Evolutionary conservation across 1,140 invertebrate genomes (phyloP), one percentile per base, ranked within the genome.

Genomic region (Oreohelix idahoensis): DNA sequence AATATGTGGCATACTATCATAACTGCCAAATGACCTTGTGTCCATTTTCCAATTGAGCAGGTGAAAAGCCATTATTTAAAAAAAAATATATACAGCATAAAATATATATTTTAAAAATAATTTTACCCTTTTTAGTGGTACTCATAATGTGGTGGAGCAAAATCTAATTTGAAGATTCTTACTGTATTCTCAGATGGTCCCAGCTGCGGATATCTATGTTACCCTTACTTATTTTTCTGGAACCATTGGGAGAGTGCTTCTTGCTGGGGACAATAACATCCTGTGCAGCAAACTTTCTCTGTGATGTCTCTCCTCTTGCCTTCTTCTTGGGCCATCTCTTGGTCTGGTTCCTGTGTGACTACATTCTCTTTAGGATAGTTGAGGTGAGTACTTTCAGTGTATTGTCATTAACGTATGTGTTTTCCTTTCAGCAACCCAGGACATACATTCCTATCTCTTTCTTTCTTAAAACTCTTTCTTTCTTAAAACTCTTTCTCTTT

Each of bases 201-300:
- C 98, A 99, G 92, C 93, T 99, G n/a, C 93, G 98, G 35, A 96
- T 98, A 81, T 97, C 98, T 0, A 99, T 99, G 97, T 93, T 99
- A 73, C 98, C 98, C 0, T 94, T 95, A 20, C 96, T 96, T 8
- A 97, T 98, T 79, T 86, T 99, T n/a, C 93, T 99, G n/a, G 98
- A 99, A 92, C 98, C 98, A 0, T 92, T 99, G n/a, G 97, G 96
- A 84, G 98, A 99, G 93, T 99, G 98, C 92, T 94, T 99, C 92
- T 79, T 94, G 36, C 94, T 98, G 29, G 98, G 98, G 13, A 95
- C 96, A 0, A 94, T 96, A 86, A 96, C 97, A 10, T 96, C 97
- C 0, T 98, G 96, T 96, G 42, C 95, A 0, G 83, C 95, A 93
- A 90, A 90, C 73, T 93, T 96, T 81, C 93, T 99, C 0, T 96